Evolutionary conservation across 2,113 vertebrate genomes (phyloP).

Genomic region (Crotophaga sulcirostris): DNA sequence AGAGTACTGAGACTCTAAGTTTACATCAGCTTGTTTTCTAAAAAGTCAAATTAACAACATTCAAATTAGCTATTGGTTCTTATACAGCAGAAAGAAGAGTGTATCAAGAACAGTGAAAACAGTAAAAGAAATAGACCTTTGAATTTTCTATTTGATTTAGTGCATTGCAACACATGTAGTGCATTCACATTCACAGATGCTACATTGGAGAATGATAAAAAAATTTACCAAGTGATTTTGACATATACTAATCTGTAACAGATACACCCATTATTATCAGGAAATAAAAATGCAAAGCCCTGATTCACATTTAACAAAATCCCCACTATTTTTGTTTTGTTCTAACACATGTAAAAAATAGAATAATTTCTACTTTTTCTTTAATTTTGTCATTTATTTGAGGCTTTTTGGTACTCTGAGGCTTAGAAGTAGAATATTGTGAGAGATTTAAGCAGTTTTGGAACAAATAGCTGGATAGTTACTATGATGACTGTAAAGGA

Average conservation of each 20-base stretch:
- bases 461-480: neutral
- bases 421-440: neutral
- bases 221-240: neutral
- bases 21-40: neutral
- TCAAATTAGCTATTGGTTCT: neutral
- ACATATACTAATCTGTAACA: neutral
- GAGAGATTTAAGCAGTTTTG: neutral
- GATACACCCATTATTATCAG: neutral
- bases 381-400: neutral
- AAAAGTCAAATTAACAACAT: neutral
- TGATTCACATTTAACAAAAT: neutral
- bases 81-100: neutral
- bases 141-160: neutral
- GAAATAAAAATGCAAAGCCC: neutral
- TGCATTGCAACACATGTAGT: neutral
- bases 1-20: neutral
- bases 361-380: neutral
- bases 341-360: neutral
- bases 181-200: neutral
- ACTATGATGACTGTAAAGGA: neutral
- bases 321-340: neutral
- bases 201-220: neutral
- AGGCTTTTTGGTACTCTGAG: neutral
- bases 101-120: neutral
- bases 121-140: neutral